Conservation (phyloP, 2,888 invertebrate genomes). For the Thumatha senex region DNA sequence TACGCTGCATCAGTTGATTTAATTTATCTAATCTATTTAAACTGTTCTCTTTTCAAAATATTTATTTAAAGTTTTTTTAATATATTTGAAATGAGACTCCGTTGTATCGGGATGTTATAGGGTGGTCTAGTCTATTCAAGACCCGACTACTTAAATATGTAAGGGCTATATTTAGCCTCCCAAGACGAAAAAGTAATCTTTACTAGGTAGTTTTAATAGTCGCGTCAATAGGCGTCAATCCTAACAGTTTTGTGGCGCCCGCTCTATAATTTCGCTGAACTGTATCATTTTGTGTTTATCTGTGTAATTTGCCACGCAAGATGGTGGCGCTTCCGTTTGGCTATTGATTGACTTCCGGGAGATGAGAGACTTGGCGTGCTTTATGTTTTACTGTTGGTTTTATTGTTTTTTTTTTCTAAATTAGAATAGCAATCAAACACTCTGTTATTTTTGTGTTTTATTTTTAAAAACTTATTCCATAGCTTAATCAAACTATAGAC, state of each 20-base stretch:
- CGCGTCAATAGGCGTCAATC: conserved; percentile 53
- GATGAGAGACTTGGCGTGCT: conserved; percentile 22
- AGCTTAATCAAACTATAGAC: too few species aligned
- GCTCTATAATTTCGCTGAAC: conserved; percentile 75
- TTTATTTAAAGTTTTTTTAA: too few species aligned
- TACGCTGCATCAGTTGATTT: too few species aligned
- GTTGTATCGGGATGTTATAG: not conserved
- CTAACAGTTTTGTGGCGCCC: conserved; percentile 57
- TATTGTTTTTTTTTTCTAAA: conserved; percentile 2
- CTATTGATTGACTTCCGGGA: conserved; percentile 36
- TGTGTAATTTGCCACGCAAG: conserved; percentile 41
- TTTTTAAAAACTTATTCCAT: too few species aligned
- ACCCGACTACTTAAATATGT: not conserved
- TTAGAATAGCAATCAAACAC: not conserved
- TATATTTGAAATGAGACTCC: not conserved
- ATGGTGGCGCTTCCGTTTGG: conserved; percentile 47
- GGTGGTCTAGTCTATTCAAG: not conserved
- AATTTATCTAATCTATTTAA: too few species aligned
- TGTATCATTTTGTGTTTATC: conserved; percentile 45
- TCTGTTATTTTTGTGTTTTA: too few species aligned
- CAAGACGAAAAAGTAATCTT: conserved; percentile 38
- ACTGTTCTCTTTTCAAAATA: too few species aligned
- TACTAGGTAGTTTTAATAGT: conserved; percentile 23
- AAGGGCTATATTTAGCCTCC: conserved; percentile 43
- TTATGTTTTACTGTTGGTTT: too few species aligned